Conservation (phyloP, 2,888 invertebrate species). For the Yponomeuta plumbellus region DNA sequence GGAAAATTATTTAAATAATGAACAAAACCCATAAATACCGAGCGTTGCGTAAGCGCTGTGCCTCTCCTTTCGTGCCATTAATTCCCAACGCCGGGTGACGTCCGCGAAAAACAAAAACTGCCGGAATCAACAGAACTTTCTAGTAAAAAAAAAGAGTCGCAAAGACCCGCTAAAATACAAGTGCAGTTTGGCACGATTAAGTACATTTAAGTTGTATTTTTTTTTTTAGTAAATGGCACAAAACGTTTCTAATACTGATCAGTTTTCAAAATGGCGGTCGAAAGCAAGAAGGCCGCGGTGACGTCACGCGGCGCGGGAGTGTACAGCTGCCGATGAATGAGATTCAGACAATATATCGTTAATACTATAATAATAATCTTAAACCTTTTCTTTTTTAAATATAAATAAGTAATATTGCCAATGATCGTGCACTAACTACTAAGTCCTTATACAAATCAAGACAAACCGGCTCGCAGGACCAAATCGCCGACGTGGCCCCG, state of each 20-base stretch:
- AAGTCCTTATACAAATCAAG: slow-evolving; percentile 27
- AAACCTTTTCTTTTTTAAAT: not conserved
- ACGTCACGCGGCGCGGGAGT: slow-evolving; percentile 30
- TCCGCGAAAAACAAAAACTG: not conserved
- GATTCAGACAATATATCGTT: slow-evolving; percentile 42
- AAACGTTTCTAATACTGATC: slow-evolving; percentile 38
- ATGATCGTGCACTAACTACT: slow-evolving; percentile 64
- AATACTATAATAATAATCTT: slow-evolving; percentile 11
- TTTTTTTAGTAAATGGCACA: slow-evolving; percentile 38
- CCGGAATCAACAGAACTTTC: not conserved
- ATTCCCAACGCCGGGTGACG: not conserved
- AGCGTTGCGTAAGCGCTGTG: too few relatives aligned
- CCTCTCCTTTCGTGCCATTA: too few relatives aligned
- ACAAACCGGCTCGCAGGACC: slow-evolving; percentile 9
- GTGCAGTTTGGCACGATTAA: slow-evolving; percentile 40
- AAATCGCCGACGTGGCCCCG: not conserved
- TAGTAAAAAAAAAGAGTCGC: slow-evolving; percentile 19
- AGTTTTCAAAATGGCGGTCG: slow-evolving; percentile 8
- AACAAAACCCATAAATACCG: too few relatives aligned
- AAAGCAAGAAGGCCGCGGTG: slow-evolving; percentile 21
- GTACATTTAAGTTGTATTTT: slow-evolving; percentile 23
- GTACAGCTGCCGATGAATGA: slow-evolving; percentile 28
- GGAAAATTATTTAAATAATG: too few relatives aligned
- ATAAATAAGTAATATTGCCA: slow-evolving; percentile 43
- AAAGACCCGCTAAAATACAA: slow-evolving; percentile 16